Conservation (phyloP, 2,113 vertebrate genomes). For the Jacana jacana region DNA sequence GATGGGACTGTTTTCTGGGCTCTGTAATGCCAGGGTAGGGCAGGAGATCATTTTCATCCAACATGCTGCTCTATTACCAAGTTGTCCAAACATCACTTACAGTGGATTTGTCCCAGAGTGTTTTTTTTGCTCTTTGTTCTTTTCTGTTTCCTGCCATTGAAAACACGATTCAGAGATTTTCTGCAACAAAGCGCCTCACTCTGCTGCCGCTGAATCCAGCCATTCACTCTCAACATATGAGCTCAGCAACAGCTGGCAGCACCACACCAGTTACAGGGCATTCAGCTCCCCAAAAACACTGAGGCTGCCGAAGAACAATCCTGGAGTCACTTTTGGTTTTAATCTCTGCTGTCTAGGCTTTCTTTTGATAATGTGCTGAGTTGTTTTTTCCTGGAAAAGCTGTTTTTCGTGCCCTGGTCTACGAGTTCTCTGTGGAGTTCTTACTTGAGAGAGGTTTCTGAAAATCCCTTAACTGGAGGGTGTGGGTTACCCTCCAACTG, state of each 20-base stretch:
- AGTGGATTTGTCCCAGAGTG: conserved; percentile 8
- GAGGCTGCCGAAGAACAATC: neutral
- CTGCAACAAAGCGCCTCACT: neutral
- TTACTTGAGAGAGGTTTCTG: neutral
- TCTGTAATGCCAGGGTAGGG: neutral
- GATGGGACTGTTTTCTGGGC: neutral
- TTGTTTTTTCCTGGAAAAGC: neutral
- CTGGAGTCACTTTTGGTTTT: conserved; percentile 30
- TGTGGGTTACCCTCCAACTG: neutral
- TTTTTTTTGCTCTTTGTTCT: conserved; percentile 41
- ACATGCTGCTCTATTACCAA: neutral
- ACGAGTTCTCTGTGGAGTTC: neutral
- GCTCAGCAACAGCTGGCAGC: conserved; percentile 15
- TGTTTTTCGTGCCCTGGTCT: neutral
- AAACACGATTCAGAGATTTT: conserved; percentile 48
- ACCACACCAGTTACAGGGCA: neutral
- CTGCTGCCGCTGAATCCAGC: neutral
- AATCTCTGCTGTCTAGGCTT: neutral
- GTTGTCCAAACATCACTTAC: neutral
- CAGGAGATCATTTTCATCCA: neutral
- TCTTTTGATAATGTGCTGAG: conserved; percentile 8
- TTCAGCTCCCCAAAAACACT: neutral
- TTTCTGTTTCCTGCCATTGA: conserved; percentile 46
- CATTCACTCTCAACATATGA: conserved; percentile 3
- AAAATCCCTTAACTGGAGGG: neutral